A percentile compares a stretch with the other conserved stretches of the same genome.
These are phyloP conservation scores for Leptodactylus fallax DNA, from an alignment of 2,797 vertebrate species.

Conservation along the genomic window DNA sequence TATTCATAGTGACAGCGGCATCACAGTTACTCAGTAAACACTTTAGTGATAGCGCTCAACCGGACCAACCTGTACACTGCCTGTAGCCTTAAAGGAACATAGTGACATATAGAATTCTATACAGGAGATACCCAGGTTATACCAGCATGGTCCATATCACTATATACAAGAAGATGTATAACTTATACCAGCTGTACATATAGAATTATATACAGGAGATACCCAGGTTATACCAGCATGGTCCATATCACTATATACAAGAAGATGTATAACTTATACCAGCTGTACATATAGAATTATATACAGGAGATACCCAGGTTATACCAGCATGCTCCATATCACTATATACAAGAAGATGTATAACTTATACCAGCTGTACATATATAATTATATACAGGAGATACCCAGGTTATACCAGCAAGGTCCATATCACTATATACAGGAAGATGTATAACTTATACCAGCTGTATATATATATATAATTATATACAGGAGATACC, in stretches of 20 bases:
- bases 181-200: not conserved
- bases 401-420: not conserved
- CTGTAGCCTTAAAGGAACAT: not conserved
- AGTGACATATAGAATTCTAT: not conserved
- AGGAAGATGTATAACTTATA: not conserved
- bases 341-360: not conserved
- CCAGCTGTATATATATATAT: not conserved
- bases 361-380: too few species aligned
- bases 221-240: not conserved
- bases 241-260: not conserved
- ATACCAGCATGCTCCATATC: not conserved
- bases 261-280: not conserved
- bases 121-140: not conserved
- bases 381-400: not conserved
- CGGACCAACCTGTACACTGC: not conserved
- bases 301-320: not conserved
- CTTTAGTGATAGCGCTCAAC: not conserved
- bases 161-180: not conserved
- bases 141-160: not conserved
- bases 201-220: not conserved
- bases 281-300: not conserved
- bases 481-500: not conserved
- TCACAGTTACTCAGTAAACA: constrained; percentile 33
- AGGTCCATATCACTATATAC: not conserved
- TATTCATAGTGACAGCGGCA: constrained; percentile 28